Percentiles rank a stretch among this genome's conserved stretches.
phyloP scores from a whole-genome alignment of 2,797 vertebrate genomes.

The Melanotaenia pygmaea region DNA sequence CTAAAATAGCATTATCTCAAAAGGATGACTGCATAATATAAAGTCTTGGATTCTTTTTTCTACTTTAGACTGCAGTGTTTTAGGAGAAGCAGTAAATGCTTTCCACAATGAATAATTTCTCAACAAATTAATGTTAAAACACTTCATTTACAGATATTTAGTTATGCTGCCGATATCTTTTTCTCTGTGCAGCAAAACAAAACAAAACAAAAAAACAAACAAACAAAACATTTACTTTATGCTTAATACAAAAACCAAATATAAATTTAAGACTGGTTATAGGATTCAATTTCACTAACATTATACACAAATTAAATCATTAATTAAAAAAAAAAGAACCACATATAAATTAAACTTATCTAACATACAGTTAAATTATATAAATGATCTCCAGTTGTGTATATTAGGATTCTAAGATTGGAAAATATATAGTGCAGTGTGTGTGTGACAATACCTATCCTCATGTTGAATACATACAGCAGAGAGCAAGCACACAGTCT shows the following conservation, averaged over 20 bases:
- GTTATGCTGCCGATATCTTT: neutral
- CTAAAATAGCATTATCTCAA: conserved; percentile 64
- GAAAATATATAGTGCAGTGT: neutral
- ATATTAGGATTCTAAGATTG: neutral
- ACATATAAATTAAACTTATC: too few relatives aligned
- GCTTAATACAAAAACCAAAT: too few relatives aligned
- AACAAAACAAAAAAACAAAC: too few relatives aligned
- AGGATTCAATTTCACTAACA: too few relatives aligned
- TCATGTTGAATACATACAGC: neutral
- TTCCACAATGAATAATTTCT: conserved; percentile 24
- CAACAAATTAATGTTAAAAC: conserved; percentile 19
- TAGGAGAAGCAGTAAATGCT: conserved; percentile 17
- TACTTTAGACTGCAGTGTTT: conserved; percentile 18
- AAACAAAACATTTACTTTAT: too few relatives aligned
- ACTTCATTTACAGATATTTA: neutral
- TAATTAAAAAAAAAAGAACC: too few relatives aligned
- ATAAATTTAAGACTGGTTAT: too few relatives aligned
- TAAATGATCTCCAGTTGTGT: too few relatives aligned
- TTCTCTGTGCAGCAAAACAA: neutral
- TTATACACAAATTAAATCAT: too few relatives aligned
- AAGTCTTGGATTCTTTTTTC: conserved; percentile 35
- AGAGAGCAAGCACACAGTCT: conserved; percentile 18
- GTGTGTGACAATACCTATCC: neutral
- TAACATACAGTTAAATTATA: too few relatives aligned
- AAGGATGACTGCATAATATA: conserved; percentile 62